phyloP scores from a whole-genome alignment of 2,797 vertebrate genomes.

The Rhabdophis nuchalis region DNA sequence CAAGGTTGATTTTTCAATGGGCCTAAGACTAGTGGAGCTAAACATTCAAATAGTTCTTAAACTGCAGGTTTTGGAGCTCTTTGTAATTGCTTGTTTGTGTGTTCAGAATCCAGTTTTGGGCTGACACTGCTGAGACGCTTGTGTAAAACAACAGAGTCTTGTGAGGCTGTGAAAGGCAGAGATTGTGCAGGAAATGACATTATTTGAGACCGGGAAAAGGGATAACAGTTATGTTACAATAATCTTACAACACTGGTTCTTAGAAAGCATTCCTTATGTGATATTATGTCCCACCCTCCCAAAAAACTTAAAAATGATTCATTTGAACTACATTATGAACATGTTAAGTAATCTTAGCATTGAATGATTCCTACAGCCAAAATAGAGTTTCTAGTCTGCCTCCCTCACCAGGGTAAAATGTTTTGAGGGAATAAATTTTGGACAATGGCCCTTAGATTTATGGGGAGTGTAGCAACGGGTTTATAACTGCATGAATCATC shows the following conservation, averaged over 20 bases:
- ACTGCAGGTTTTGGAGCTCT: background rate
- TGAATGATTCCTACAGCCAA: slow-evolving; percentile 66
- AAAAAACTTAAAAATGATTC: slow-evolving; percentile 48
- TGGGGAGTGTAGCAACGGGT: slow-evolving; percentile 73
- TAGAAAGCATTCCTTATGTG: slow-evolving; percentile 34
- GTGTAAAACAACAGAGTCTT: background rate
- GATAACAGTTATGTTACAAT: background rate
- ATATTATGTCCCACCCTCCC: background rate
- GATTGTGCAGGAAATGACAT: background rate
- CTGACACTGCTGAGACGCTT: background rate
- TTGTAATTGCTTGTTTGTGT: background rate
- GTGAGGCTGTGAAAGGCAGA: background rate
- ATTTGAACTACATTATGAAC: slow-evolving; percentile 56
- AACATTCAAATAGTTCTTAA: background rate
- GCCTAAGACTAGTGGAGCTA: background rate
- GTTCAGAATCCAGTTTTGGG: background rate
- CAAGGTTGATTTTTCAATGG: background rate
- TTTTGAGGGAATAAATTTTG: slow-evolving; percentile 63
- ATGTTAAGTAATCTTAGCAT: slow-evolving; percentile 59
- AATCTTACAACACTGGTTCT: background rate
- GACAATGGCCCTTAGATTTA: slow-evolving; percentile 76
- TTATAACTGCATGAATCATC: slow-evolving; percentile 78
- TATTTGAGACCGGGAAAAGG: background rate
- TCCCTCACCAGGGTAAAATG: slow-evolving; percentile 57
- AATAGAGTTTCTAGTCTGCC: slow-evolving; percentile 72